Evolutionary conservation across 2,888 invertebrate genomes (phyloP).

Genomic region (Eupeodes latifasciatus): DNA sequence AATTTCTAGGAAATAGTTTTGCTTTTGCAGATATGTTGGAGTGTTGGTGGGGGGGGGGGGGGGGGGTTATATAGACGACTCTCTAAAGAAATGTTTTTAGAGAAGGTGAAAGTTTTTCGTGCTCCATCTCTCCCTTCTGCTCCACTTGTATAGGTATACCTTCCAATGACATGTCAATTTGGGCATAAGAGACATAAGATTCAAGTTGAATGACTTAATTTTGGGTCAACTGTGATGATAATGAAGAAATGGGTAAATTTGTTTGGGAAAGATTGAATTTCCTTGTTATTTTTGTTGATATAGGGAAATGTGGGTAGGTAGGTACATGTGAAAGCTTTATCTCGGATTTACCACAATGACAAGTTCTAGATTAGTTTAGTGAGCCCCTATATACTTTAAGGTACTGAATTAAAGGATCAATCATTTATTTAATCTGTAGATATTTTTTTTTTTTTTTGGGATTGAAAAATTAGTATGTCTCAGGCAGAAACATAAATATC

Average conservation of each 20-base stretch:
- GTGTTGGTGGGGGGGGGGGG: not conserved
- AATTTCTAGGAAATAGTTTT: slow-evolving; percentile 4
- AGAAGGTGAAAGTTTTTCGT: slow-evolving; percentile 57
- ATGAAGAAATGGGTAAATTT: slow-evolving; percentile 26
- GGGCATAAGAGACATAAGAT: slow-evolving; percentile 17
- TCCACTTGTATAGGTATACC: not conserved
- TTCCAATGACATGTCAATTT: slow-evolving; percentile 48
- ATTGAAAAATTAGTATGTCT: too few species aligned
- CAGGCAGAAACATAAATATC: too few species aligned
- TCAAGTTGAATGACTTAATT: slow-evolving; percentile 53
- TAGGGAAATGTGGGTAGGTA: not conserved
- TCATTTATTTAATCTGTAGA: not conserved
- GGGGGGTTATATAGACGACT: not conserved
- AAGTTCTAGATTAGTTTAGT: not conserved
- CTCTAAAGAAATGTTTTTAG: not conserved
- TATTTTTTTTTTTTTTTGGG: not conserved
- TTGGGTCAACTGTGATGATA: slow-evolving; percentile 30
- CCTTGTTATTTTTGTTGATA: slow-evolving; percentile 15
- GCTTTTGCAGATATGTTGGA: not conserved
- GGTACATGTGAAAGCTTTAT: not conserved
- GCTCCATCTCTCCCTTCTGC: not conserved
- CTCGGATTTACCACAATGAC: slow-evolving; percentile 6
- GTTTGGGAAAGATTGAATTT: slow-evolving; percentile 2
- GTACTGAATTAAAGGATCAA: not conserved
- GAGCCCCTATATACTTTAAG: not conserved